A percentile compares a stretch with the other conserved stretches of the same genome.
These are phyloP conservation scores for Gryon sp. DNA, from an alignment of 1,140 invertebrate species.

Conservation along the genomic window DNA sequence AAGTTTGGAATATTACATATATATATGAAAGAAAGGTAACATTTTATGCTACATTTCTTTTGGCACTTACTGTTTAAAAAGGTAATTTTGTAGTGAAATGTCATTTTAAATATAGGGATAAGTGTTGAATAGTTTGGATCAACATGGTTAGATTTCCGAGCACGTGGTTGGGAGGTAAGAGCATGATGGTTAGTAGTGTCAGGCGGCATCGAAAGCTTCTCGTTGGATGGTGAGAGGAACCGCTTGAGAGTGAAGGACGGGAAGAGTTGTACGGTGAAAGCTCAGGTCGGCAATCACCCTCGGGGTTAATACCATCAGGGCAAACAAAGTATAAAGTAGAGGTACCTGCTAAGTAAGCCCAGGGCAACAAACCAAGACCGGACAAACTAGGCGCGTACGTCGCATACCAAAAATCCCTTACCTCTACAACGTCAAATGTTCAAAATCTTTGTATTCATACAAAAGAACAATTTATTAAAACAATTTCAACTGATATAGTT, in stretches of 20 bases:
- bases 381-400: constrained; percentile 62
- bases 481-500: too few relatives aligned
- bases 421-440: too few relatives aligned
- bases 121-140: constrained; percentile 45
- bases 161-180: constrained; percentile 74
- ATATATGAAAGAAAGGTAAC: too few relatives aligned
- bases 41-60: too few relatives aligned
- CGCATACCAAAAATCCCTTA: constrained; percentile 69
- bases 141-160: constrained; percentile 71
- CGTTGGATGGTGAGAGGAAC: constrained; percentile 36
- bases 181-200: constrained; percentile 67
- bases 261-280: constrained; percentile 53
- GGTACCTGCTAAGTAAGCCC: constrained; percentile 74
- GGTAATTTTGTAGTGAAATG: too few relatives aligned
- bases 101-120: constrained; percentile 15
- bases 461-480: too few relatives aligned
- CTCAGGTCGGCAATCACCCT: constrained; percentile 73
- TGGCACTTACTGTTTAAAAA: too few relatives aligned
- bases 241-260: constrained; percentile 55
- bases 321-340: constrained; percentile 78
- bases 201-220: constrained; percentile 59
- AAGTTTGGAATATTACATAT: too few relatives aligned
- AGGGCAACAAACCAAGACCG: constrained; percentile 72
- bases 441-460: too few relatives aligned
- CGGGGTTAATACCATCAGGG: constrained; percentile 75